Evolutionary conservation across 2,797 vertebrate genomes (phyloP), one percentile per base, ranked within the genome.

Genomic region (Eulemur rubriventer): DNA sequence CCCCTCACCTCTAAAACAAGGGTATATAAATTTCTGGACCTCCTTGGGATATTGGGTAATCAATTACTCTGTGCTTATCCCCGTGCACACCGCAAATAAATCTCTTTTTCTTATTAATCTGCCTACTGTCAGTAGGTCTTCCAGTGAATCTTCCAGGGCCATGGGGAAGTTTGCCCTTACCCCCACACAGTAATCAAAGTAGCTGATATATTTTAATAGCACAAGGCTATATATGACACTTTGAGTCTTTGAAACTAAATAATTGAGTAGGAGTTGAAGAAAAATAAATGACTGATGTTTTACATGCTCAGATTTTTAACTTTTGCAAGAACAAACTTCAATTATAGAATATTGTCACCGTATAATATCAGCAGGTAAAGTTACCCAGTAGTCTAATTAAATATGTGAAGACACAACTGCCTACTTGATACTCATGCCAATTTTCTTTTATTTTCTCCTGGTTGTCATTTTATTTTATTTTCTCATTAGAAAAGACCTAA

Each of bases 401-500:
- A 61, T 88, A 73, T 63, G 26, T 24, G 2, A 67, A 86, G 18
- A 82, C 8, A 67, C 6, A 94, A 73, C 65, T 48, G 8, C 6
- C 11, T 87, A 52, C 6, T 80, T 93, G 3, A 16, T 50, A 75
- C 2, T 48, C 8, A 70, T 33, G 4, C 7, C 4, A 43, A 7
- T 48, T 95, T 95, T 83, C 9, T 10, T 46, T 30, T 41, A 24
- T 16, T 59, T 84, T 50, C 13, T 67, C 2, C 4, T 38, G 11
- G 22, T 43, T 94, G 17, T 16, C 33, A n/a, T 85, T 96, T 89
- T 50, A 48, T 82, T 93, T 95, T 70, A 12, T 95, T 69, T 92
- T 73, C 43, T 78, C 20, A 80, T 35, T 94, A 33, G 30, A 80
- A 63, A 79, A 70, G 2, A 22, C 2, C 41, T 94, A 41, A 41